Conservation (phyloP, 1,140 invertebrate genomes). For the Camponotus vicinus region DNA sequence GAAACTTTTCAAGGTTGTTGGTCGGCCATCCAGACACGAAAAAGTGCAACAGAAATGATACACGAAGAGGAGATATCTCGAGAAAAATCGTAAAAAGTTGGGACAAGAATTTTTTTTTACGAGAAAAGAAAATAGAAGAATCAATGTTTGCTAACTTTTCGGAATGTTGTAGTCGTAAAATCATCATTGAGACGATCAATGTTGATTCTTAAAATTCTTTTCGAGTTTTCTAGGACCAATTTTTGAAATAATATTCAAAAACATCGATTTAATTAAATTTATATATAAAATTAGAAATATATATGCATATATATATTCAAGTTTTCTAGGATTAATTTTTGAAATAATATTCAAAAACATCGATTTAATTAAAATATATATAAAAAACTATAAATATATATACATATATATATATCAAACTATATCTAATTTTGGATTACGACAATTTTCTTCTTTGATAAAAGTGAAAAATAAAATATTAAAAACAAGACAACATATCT, state of each 20-base stretch:
- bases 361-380: not conserved
- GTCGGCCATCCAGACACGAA: not conserved
- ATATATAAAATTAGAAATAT: no score
- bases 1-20: constrained; percentile 9
- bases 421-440: not conserved
- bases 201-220: not conserved
- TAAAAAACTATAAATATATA: no score
- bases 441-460: not conserved
- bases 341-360: not conserved
- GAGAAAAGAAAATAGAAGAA: not conserved
- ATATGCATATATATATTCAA: no score
- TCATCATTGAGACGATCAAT: not conserved
- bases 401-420: no score
- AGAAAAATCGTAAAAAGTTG: constrained; percentile 4
- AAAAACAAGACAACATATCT: no score
- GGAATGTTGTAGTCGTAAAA: not conserved
- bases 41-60: not conserved
- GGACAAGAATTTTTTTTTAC: not conserved
- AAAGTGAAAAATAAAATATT: constrained; percentile 28
- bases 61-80: not conserved
- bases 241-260: not conserved
- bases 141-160: not conserved
- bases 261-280: not conserved
- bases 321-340: not conserved
- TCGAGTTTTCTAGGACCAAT: not conserved